These are phyloP conservation scores for Rugalucina vietnamica DNA, from an alignment of 2,888 invertebrate genomes.

Conservation along the genomic window DNA sequence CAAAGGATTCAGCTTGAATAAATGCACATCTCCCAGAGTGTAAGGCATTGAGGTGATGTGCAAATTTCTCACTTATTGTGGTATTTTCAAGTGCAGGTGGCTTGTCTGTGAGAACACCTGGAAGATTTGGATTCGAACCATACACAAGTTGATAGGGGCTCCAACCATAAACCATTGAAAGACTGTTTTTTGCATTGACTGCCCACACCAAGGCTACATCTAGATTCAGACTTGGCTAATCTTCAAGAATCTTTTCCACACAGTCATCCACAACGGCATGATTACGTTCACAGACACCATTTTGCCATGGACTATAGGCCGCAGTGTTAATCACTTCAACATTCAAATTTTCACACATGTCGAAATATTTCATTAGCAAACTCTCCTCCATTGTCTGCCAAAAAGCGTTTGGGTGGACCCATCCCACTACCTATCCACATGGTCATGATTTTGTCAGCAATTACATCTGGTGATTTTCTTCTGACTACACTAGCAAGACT, in stretches of 20 bases:
- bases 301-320: slow-evolving; percentile 55
- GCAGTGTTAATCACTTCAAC: no score
- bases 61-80: slow-evolving; percentile 44
- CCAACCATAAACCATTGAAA: slow-evolving; percentile 47
- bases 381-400: no score
- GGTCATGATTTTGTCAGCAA: slow-evolving; percentile 19
- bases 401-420: slow-evolving; percentile 9
- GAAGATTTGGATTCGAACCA: slow-evolving; percentile 52
- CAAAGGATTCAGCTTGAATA: slow-evolving; percentile 48
- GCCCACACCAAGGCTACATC: slow-evolving; percentile 46
- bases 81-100: slow-evolving; percentile 42
- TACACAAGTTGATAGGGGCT: slow-evolving; percentile 52
- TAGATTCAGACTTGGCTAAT: slow-evolving; percentile 31
- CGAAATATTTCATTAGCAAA: no score
- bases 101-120: slow-evolving; percentile 21
- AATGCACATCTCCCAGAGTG: slow-evolving; percentile 46
- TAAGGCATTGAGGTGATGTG: slow-evolving; percentile 49
- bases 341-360: slow-evolving; percentile 36
- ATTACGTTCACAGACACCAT: slow-evolving; percentile 49
- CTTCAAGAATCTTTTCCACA: slow-evolving; percentile 41
- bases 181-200: slow-evolving; percentile 47
- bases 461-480: slow-evolving; percentile 7
- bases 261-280: slow-evolving; percentile 49
- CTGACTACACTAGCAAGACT: slow-evolving; percentile 34
- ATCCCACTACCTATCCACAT: slow-evolving; percentile 27